Conservation (phyloP, 2,113 vertebrate species). For the Xenus cinereus region DNA sequence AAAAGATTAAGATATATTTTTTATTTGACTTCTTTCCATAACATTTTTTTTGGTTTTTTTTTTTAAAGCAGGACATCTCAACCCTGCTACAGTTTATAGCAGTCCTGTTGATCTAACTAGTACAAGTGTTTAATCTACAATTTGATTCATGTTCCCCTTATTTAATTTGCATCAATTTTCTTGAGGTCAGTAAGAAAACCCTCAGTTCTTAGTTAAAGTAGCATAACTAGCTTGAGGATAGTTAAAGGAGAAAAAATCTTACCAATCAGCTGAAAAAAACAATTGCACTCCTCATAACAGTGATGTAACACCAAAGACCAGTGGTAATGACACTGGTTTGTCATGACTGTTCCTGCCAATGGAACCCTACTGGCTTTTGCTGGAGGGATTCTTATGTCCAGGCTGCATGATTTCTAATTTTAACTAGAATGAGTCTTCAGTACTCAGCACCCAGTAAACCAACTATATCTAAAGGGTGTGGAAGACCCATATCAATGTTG, state of each 20-base stretch:
- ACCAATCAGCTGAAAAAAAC: neutral
- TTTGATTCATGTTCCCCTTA: neutral
- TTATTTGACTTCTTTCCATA: neutral
- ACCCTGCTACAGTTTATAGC: neutral
- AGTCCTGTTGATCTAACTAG: neutral
- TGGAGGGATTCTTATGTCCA: neutral
- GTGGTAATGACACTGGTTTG: neutral
- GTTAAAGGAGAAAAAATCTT: neutral
- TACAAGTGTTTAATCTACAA: neutral
- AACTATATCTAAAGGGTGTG: neutral
- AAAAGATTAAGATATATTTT: neutral
- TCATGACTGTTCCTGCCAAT: rapidly evolving
- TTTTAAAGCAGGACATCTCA: neutral
- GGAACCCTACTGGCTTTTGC: neutral
- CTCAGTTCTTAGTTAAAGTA: neutral
- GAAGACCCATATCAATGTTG: neutral
- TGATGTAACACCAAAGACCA: neutral
- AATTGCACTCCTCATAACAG: neutral
- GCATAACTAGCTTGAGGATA: neutral
- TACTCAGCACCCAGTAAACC: neutral
- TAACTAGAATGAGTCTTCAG: neutral
- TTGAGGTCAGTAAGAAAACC: neutral
- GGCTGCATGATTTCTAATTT: neutral
- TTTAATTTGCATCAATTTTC: neutral
- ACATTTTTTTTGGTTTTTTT: neutral